Conservation (phyloP, 2,797 vertebrate genomes). For the Echiichthys vipera region DNA sequence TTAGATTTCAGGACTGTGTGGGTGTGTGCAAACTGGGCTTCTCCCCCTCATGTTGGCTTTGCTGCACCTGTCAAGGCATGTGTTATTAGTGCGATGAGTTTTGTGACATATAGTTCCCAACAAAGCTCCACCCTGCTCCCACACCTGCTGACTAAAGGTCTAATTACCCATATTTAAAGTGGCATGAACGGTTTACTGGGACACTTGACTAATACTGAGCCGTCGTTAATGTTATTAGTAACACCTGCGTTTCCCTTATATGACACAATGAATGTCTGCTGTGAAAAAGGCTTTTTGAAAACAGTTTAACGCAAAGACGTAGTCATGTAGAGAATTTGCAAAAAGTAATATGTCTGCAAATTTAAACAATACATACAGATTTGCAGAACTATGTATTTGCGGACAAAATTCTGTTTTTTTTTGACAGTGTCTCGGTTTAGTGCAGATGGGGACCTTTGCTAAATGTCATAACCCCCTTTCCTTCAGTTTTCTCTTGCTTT, state of each 20-base stretch:
- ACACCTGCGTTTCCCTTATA: background rate
- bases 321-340: background rate
- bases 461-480: background rate
- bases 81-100: background rate
- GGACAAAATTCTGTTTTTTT: background rate
- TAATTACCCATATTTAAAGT: background rate
- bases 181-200: constrained; percentile 1
- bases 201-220: background rate
- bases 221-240: background rate
- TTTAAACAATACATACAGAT: background rate
- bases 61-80: background rate
- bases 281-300: background rate
- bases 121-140: background rate
- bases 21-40: background rate
- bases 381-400: background rate
- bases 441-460: background rate
- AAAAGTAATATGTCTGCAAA: background rate
- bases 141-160: background rate
- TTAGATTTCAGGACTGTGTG: background rate
- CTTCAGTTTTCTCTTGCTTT: background rate
- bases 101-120: background rate
- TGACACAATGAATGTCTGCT: too few relatives aligned
- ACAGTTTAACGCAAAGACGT: too few relatives aligned
- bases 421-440: too few relatives aligned
- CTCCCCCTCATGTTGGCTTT: background rate